Evolutionary conservation across 2,888 invertebrate species (phyloP), one percentile per base, ranked within the genome.

Genomic region (Cephalotes varians): DNA sequence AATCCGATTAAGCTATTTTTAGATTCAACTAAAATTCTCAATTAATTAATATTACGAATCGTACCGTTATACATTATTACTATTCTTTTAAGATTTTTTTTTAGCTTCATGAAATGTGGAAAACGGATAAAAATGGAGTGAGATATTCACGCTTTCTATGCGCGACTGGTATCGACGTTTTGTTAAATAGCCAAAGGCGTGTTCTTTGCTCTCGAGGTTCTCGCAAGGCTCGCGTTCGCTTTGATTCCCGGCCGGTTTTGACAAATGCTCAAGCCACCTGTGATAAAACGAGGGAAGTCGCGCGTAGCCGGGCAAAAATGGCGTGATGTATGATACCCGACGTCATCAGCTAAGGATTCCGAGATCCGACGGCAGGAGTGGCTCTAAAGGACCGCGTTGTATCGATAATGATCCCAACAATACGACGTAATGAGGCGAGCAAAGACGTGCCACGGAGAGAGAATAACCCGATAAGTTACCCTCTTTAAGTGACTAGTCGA

Each of bases 321-420:
- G 2, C 71, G 44, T 79, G 77, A 79, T 69, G 58, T 71, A 79
- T 71, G 77, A 79, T 44, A 69, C 56, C 71, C 64, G 77, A 69
- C 56, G 21, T 77, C 76, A 40, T 54, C 40, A 21, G 34, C 34
- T 44, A 25, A 74, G 47, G 62, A 49, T 49, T 25, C 18, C 56
- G n/a, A 72, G 40, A 72, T 72, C 72, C 69, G 69, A 69, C 69
- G 44, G 56, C 77, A 65, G 65, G 76, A 76, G 65, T 65, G 65
- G 76, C 76, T 76, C n/a, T 76, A 51, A 76, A 65, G 51, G 56
- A 44, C 40, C 34, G 71, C 69, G 77, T 79, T 79, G 77, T 71
- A 79, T 79, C 71, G 71, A 79, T 79, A 79, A 79, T 79, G 77
- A 79, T 79, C 21, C 56, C n/a, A 71, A 79, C 77, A 79, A 79